Percentiles rank a stretch among this genome's conserved stretches.
Conservation (phyloP, 2,113 vertebrate species). For the Excalfactoria chinensis region DNA sequence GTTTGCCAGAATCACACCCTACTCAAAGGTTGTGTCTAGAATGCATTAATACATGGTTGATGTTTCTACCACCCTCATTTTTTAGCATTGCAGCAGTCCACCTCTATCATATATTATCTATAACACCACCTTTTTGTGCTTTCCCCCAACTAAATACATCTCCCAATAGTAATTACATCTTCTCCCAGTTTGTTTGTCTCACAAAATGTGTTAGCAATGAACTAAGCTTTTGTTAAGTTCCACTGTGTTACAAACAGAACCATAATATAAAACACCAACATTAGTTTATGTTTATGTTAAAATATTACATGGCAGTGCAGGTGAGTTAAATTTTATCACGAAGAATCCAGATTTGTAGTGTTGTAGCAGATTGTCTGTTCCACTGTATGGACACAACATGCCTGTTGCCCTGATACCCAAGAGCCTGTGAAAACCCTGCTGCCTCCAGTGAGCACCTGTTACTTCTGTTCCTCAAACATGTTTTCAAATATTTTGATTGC, state of each 20-base stretch:
- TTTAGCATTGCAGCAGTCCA: background rate
- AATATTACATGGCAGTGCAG: background rate
- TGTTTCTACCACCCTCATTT: background rate
- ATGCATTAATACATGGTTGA: background rate
- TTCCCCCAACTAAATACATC: background rate
- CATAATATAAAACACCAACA: background rate
- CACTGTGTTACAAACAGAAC: background rate
- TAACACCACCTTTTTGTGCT: background rate
- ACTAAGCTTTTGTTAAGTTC: background rate
- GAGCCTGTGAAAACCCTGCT: background rate
- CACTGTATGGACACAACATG: background rate
- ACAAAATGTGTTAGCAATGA: background rate
- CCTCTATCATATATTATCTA: background rate
- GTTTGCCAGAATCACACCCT: background rate
- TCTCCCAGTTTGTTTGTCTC: background rate
- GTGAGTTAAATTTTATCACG: background rate
- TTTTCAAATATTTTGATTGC: background rate
- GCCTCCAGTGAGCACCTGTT: background rate
- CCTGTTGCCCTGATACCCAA: background rate
- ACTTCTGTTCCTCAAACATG: background rate
- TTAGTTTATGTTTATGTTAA: background rate
- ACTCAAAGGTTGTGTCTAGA: background rate
- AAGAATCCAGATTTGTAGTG: rapidly evolving
- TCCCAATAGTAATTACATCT: background rate
- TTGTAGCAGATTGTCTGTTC: background rate